Conservation (phyloP, 2,113 vertebrate species). For the Turdus rufiventris region DNA sequence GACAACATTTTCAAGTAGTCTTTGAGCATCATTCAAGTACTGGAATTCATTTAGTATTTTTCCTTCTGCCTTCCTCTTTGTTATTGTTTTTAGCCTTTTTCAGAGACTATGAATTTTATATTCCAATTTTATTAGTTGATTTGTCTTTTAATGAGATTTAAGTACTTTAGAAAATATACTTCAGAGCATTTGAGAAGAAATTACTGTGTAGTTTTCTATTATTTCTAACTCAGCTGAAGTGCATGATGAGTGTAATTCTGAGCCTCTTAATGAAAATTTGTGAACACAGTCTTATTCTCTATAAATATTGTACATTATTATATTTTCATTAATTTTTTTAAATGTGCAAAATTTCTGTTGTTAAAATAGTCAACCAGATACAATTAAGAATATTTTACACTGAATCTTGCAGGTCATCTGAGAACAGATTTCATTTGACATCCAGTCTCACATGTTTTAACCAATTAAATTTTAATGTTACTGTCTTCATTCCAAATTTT, state of each 20-base stretch:
- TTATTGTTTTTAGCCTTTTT: neutral
- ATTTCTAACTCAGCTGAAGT: constrained; percentile 6
- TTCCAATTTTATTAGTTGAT: neutral
- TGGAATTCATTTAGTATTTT: neutral
- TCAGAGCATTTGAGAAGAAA: neutral
- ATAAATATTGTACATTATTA: neutral
- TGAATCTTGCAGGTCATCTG: neutral
- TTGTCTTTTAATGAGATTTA: neutral
- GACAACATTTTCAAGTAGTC: neutral
- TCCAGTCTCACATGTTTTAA: neutral
- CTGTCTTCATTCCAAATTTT: neutral
- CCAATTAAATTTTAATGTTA: neutral
- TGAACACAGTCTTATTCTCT: neutral
- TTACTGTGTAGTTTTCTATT: neutral
- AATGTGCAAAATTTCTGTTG: neutral
- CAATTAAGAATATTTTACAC: neutral
- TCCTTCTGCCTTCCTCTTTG: neutral
- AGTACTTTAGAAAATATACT: neutral
- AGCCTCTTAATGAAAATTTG: neutral
- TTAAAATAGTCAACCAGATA: neutral
- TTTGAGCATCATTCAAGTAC: neutral
- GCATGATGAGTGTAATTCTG: neutral
- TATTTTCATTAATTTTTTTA: neutral
- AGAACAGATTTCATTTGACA: neutral
- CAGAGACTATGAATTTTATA: neutral